These are phyloP conservation scores for Bombylius major DNA, from an alignment of 2,888 invertebrate species.

Conservation along the genomic window DNA sequence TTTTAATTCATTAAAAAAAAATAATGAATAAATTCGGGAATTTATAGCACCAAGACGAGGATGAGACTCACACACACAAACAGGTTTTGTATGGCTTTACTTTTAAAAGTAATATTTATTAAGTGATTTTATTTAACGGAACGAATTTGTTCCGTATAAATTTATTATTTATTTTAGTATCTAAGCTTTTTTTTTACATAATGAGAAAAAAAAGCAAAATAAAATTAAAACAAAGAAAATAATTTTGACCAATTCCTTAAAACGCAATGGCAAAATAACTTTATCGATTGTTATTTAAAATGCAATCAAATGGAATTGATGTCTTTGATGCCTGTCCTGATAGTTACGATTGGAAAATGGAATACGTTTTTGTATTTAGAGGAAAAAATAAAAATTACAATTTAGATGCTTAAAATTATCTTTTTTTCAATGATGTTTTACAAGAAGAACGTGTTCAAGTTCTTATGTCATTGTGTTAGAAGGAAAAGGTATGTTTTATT, in stretches of 20 bases:
- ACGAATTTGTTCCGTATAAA: not conserved
- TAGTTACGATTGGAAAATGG: too few relatives aligned
- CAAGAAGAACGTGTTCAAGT: not conserved
- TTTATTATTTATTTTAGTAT: not conserved
- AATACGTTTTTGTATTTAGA: too few relatives aligned
- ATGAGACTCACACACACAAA: not conserved
- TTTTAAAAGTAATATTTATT: not conserved
- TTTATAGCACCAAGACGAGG: not conserved
- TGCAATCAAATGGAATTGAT: too few relatives aligned
- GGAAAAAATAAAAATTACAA: too few relatives aligned
- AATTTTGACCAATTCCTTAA: constrained; percentile 1
- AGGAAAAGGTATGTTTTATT: constrained; percentile 6
- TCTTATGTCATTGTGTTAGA: constrained; percentile 6
- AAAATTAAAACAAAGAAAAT: constrained; percentile 3
- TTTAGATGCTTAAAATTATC: too few relatives aligned
- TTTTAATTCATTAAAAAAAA: too few relatives aligned
- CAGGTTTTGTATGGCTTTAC: constrained; percentile 8
- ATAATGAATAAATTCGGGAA: not conserved
- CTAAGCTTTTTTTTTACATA: not conserved
- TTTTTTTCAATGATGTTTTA: too few relatives aligned
- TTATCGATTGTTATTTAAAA: not conserved
- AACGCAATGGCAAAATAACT: constrained; percentile 7
- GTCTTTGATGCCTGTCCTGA: too few relatives aligned
- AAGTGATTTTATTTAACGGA: not conserved
- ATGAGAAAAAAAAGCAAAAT: constrained; percentile 1